phyloP scores from a whole-genome alignment of 1,140 invertebrate species.

The Bombus consobrinus region DNA sequence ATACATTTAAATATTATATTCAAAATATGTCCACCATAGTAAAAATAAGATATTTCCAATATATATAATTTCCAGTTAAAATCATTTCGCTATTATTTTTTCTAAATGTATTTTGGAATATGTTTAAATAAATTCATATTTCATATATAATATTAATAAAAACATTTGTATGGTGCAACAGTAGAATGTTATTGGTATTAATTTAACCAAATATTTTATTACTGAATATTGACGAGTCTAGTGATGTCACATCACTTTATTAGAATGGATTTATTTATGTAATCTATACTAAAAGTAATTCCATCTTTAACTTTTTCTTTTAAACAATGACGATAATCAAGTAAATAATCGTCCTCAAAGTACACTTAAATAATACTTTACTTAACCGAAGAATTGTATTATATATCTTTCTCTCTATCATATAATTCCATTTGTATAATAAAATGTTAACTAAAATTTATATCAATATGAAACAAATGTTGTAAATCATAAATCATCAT shows the following conservation, averaged over 20 bases:
- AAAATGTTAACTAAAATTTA: slow-evolving; percentile 16
- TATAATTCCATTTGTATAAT: neutral
- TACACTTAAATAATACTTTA: neutral
- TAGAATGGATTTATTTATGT: neutral
- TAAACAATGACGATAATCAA: neutral
- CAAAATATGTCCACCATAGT: neutral
- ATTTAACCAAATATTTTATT: neutral
- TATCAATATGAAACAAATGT: neutral
- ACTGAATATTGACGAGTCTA: neutral
- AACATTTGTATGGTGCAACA: neutral
- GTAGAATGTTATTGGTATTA: neutral
- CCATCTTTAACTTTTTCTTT: neutral
- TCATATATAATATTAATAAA: neutral
- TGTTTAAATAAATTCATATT: neutral
- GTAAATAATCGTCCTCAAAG: neutral
- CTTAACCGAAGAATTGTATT: neutral
- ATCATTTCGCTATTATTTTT: neutral
- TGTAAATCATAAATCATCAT: neutral
- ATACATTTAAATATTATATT: neutral
- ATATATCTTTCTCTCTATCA: neutral
- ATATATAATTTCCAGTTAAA: neutral
- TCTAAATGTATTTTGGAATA: neutral
- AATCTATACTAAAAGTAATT: neutral
- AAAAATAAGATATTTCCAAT: neutral
- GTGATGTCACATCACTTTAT: neutral